Evolutionary conservation across 2,888 invertebrate genomes (phyloP), one percentile per base, ranked within the genome.

Genomic region (Cyclophora albipunctata): DNA sequence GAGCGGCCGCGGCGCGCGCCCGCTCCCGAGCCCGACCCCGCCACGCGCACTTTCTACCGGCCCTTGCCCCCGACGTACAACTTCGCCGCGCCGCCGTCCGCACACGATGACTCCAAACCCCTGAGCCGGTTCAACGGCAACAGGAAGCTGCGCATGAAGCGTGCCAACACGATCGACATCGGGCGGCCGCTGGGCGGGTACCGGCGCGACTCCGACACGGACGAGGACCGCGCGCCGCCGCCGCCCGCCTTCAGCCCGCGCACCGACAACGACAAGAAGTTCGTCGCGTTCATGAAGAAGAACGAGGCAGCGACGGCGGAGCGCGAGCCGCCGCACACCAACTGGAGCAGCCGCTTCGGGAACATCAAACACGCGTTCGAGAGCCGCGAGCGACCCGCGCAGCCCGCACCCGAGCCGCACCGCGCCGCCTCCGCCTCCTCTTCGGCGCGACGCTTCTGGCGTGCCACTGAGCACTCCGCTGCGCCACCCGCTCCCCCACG

Each of bases 111-210:
- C 41, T 71, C 84, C 5, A 83, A 80, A 54, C 77, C 84, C 2
- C 66, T 78, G 1, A 83, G 77, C 59, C 72, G 90, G 53, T 92
- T 91, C 61, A 85, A 87, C 50, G 85, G 86, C 47, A 91, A 88
- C 55, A 93, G 93, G 63, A 95, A 94, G 69, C 86, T 92, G 34
- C 92, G 93, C 64, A 94, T 96, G 92, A 96, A 96, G 78, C 91
- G 96, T 7, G 96, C 96, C 3, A 96, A 96, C 64, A 96, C 96
- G 2, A 95, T 96, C 57, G 96, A 96, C 70, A 95, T 96, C 71
- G 95, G 96, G 0, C 94, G 94, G 66, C 91, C 92, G 0, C 90
- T 79, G 34, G 90, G 83, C n/a, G 88, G 89, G 34, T 91, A 91
- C 69, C 82, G 86, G 45, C 73, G 89, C n/a, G 84, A 86, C 56